Evolutionary conservation across 2,888 invertebrate genomes (phyloP).

Genomic region (Agonopterix subpropinquella): DNA sequence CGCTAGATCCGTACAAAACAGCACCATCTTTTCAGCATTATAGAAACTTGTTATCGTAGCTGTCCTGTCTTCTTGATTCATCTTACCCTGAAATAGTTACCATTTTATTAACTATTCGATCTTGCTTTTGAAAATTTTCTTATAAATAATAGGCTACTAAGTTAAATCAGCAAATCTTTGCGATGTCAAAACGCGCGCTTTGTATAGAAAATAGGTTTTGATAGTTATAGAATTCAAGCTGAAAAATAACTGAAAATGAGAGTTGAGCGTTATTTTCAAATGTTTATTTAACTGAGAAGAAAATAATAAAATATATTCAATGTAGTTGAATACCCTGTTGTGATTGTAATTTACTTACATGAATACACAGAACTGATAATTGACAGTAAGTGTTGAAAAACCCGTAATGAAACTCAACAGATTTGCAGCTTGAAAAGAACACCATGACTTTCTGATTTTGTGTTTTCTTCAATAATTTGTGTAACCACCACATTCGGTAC

Average conservation of each 20-base stretch:
- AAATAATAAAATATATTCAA: too few relatives aligned
- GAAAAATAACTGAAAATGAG: too few relatives aligned
- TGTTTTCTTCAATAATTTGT: slow-evolving; percentile 96
- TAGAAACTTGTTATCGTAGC: slow-evolving; percentile 97
- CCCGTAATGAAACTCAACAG: slow-evolving; percentile 95
- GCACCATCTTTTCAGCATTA: slow-evolving; percentile 90
- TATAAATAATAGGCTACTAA: too few relatives aligned
- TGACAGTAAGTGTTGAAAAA: slow-evolving; percentile 92
- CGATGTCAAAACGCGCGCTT: too few relatives aligned
- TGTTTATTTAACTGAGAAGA: too few relatives aligned
- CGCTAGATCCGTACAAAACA: slow-evolving; percentile 98
- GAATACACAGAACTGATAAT: slow-evolving; percentile 92
- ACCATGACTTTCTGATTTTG: slow-evolving; percentile 95
- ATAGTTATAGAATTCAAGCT: too few relatives aligned
- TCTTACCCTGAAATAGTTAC: slow-evolving; percentile 96
- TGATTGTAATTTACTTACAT: slow-evolving; percentile 79
- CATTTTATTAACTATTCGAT: too few relatives aligned
- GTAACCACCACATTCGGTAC: slow-evolving; percentile 92
- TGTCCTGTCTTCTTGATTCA: slow-evolving; percentile 96
- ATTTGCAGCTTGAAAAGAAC: slow-evolving; percentile 97
- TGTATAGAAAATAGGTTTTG: too few relatives aligned
- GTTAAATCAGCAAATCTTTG: too few relatives aligned
- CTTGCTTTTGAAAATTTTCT: too few relatives aligned
- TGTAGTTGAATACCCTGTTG: too few relatives aligned
- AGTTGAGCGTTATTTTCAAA: too few relatives aligned